These are phyloP conservation scores for Antechinus stuartii DNA, from an alignment of 2,113 vertebrate genomes.

Conservation along the genomic window DNA sequence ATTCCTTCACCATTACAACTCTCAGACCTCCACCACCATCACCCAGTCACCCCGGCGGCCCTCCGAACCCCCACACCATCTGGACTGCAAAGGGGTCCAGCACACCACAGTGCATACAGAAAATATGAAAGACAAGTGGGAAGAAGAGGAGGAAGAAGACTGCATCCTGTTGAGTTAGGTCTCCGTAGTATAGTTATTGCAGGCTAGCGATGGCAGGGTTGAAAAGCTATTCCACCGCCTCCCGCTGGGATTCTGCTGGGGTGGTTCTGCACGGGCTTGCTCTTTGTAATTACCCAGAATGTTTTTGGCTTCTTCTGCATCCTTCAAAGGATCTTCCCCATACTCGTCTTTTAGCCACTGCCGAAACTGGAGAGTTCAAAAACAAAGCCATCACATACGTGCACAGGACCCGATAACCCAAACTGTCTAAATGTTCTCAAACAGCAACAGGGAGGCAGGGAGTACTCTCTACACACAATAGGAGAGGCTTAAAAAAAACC, in stretches of 20 bases:
- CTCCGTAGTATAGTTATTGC: constrained; percentile 83
- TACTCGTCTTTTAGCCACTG: constrained; percentile 92
- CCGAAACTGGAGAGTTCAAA: constrained; percentile 87
- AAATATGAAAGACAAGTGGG: neutral
- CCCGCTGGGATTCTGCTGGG: constrained; percentile 61
- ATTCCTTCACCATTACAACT: neutral
- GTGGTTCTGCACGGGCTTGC: constrained; percentile 77
- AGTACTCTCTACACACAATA: neutral
- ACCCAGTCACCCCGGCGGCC: neutral
- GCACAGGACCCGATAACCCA: neutral
- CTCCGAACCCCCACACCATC: neutral
- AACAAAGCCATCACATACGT: constrained; percentile 8
- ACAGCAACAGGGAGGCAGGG: neutral
- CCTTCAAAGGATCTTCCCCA: constrained; percentile 91
- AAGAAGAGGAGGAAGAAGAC: constrained; percentile 58
- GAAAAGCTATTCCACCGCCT: constrained; percentile 85
- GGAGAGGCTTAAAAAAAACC: neutral
- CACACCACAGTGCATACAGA: neutral
- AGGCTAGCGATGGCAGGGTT: constrained; percentile 80
- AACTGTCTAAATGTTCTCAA: neutral
- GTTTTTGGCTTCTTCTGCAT: constrained; percentile 89
- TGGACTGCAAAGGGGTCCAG: neutral
- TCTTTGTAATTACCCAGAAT: constrained; percentile 89
- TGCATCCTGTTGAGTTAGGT: constrained; percentile 68
- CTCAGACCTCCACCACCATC: neutral